Evolutionary conservation across 2,113 vertebrate species (phyloP).

Genomic region (Pteronura brasiliensis): DNA sequence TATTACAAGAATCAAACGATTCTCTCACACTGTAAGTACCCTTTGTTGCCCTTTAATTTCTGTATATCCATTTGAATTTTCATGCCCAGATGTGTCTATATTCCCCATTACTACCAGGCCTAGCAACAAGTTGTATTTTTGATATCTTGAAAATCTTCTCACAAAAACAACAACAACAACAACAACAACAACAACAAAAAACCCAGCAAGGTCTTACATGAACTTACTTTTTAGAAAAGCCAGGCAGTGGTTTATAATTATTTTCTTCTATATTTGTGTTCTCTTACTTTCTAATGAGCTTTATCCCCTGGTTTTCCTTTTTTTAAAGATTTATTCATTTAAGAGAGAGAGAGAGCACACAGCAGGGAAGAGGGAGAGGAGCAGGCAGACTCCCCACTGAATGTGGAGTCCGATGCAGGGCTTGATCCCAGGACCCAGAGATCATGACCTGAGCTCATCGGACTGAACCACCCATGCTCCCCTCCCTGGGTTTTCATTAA

Average conservation of each 20-base stretch:
- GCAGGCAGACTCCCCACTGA: not conserved
- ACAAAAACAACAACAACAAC: not conserved
- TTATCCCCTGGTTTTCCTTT: not conserved
- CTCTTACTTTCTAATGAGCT: not conserved
- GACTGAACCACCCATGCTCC: not conserved
- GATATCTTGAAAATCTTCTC: not conserved
- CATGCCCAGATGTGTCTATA: not conserved
- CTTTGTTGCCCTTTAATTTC: not conserved
- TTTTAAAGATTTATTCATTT: not conserved
- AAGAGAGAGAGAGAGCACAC: not conserved
- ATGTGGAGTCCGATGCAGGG: fast-evolving
- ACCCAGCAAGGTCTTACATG: not conserved
- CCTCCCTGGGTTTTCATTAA: not conserved
- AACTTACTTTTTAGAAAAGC: not conserved
- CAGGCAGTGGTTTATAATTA: not conserved
- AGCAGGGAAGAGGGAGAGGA: not conserved
- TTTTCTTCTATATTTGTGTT: not conserved
- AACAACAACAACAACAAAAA: not conserved
- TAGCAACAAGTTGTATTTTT: not conserved
- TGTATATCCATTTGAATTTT: not conserved
- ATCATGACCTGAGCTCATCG: not conserved
- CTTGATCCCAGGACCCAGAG: not conserved
- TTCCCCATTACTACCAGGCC: not conserved
- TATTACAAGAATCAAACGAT: constrained; percentile 82
- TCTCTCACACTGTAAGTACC: constrained; percentile 87